Base-by-base conservation (phyloP, 2,113 vertebrate genomes). In the Cinclus mexicanus region DNA sequence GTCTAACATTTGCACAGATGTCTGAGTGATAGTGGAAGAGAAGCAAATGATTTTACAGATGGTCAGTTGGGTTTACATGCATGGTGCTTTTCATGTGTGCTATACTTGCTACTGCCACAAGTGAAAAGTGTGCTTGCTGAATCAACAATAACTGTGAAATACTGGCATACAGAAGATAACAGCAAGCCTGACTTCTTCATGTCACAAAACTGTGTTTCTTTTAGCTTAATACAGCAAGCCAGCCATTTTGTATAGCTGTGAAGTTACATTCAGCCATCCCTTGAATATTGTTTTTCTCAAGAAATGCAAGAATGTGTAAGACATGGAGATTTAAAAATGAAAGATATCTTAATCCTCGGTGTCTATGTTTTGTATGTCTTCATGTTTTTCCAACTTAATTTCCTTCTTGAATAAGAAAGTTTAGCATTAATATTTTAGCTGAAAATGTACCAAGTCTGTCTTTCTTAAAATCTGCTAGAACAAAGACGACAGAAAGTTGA, bases 401-500 rank as follows among this genome's bases (percentile, higher is more conserved):
- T 90, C 3, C 2, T 39, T 74, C 49, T 83, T 53, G 29, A 37
- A 7, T 20, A 47, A 33, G 3, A 37, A 79, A 56, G 6, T 52
- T 81, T 83, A 53, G 12, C 18, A 17, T 68, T 41, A 19, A 10
- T 59, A 8, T 33, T 71, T 64, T 52, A 79, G 29, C 37, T 81
- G 37, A n/a, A 83, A 84, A 71, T 22, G 2, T 69, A 83, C 6
- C 21, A 41, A n/a, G 3, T 67, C 7, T 59, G 16, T 49, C 20
- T 82, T 37, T 70, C 78, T 72, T 82, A 70, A 74, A 90, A 93
- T 55, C 47, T 39, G 14, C 72, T 88, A 98, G 97, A 98, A 33
- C 94, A 98, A 97, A 98, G 97, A 87, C 95, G 93, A 77, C 93
- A 97, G 88, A 98, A 98, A 90, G 71, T 97, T 1, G 95, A 98